These are phyloP conservation scores for Crenuchus spilurus DNA, from an alignment of 2,797 vertebrate species.

Conservation along the genomic window DNA sequence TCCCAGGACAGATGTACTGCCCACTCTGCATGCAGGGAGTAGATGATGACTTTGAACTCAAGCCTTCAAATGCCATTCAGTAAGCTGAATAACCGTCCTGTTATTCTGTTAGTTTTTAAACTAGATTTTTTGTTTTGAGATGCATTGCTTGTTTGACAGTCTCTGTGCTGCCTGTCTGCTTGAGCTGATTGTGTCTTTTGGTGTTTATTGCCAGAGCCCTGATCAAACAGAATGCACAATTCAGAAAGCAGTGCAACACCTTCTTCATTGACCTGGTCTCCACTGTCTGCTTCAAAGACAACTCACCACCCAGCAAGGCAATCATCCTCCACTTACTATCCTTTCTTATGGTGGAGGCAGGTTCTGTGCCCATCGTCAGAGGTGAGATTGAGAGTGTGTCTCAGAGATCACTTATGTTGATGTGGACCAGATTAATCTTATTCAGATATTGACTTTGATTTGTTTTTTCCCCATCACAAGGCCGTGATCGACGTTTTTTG, in stretches of 20 bases:
- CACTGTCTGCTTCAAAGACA: constrained; percentile 92
- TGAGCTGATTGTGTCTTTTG: constrained; percentile 27
- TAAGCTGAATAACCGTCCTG: constrained; percentile 57
- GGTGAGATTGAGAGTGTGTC: constrained; percentile 52
- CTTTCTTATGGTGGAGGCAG: constrained; percentile 81
- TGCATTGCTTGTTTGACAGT: not conserved
- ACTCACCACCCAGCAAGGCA: constrained; percentile 77
- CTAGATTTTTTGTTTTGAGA: no score
- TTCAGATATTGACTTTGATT: not conserved
- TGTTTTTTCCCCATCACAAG: constrained; percentile 15
- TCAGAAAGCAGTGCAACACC: constrained; percentile 87
- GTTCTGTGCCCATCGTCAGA: constrained; percentile 47
- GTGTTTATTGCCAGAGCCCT: constrained; percentile 68
- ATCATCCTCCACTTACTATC: constrained; percentile 83
- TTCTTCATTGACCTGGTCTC: constrained; percentile 94
- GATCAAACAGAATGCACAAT: constrained; percentile 74
- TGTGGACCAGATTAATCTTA: not conserved
- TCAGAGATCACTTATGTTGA: not conserved
- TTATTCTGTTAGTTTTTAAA: not conserved
- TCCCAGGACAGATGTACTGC: constrained; percentile 82
- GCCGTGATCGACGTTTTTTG: constrained; percentile 26
- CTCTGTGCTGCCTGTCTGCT: no score
- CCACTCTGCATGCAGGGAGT: constrained; percentile 76
- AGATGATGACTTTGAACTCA: constrained; percentile 64
- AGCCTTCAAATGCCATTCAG: constrained; percentile 78